A percentile compares a stretch with the other conserved stretches of the same genome.
Evolutionary conservation across 2,797 vertebrate genomes (phyloP).

Genomic region (Lagocephalus sceleratus): DNA sequence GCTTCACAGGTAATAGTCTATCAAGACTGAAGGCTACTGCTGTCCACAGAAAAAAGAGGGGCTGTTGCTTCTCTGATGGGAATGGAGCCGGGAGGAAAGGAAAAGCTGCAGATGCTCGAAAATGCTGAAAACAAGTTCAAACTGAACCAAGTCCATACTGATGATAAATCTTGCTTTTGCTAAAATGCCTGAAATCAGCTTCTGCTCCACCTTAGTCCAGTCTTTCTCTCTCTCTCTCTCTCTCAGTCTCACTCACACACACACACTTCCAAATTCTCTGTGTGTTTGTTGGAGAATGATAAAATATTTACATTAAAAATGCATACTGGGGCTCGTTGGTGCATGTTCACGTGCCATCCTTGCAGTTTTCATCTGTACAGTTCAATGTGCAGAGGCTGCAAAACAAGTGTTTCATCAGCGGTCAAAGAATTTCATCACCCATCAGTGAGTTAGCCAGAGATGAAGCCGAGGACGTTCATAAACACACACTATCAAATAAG

Average conservation of each 20-base stretch:
- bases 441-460: conserved; percentile 23
- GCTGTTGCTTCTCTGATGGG: background rate
- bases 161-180: background rate
- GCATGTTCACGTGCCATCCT: conserved; percentile 17
- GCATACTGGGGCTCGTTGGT: background rate
- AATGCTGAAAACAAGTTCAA: background rate
- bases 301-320: background rate
- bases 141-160: background rate
- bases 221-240: background rate
- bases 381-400: conserved; percentile 35
- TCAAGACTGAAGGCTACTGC: background rate
- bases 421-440: conserved; percentile 44
- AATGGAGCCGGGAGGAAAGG: background rate
- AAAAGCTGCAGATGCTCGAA: background rate
- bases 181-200: background rate
- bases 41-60: background rate
- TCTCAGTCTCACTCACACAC: no score
- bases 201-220: background rate
- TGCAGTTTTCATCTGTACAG: conserved; percentile 2
- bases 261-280: background rate
- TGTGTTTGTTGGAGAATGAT: background rate
- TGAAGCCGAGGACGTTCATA: conserved; percentile 2
- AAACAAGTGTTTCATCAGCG: conserved; percentile 45
- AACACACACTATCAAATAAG: conserved; percentile 1
- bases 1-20: background rate